Percentiles rank a stretch among this genome's conserved stretches.
Evolutionary conservation across 1,140 invertebrate genomes (phyloP).

Genomic region (Belonocnema kinseyi): DNA sequence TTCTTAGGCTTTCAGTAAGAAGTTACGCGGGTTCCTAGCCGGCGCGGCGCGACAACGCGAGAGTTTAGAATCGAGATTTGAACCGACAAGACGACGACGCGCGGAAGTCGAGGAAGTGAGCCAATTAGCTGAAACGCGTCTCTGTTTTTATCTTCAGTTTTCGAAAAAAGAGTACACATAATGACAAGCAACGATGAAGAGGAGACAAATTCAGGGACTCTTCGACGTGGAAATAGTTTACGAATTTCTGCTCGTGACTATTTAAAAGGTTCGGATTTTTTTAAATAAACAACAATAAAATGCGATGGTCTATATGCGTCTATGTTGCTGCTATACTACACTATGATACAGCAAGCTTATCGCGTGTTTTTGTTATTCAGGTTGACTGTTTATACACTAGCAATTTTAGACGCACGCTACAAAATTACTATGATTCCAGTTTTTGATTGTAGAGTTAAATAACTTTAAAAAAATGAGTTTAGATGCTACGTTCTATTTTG

Average conservation of each 20-base stretch:
- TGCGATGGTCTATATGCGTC: too few relatives aligned
- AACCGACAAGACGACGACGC: slow-evolving; percentile 34
- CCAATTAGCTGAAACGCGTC: slow-evolving; percentile 8
- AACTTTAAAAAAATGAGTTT: too few relatives aligned
- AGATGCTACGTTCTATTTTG: too few relatives aligned
- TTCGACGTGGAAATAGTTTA: slow-evolving; percentile 43
- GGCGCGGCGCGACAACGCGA: neutral
- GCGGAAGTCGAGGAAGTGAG: slow-evolving; percentile 19
- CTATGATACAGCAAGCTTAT: too few relatives aligned
- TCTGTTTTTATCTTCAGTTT: neutral
- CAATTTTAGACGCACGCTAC: too few relatives aligned
- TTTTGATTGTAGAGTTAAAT: too few relatives aligned
- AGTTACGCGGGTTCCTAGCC: slow-evolving; percentile 18
- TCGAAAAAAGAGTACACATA: neutral
- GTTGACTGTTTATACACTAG: neutral
- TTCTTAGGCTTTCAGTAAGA: neutral
- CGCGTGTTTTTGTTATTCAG: too few relatives aligned
- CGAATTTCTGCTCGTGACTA: slow-evolving; percentile 30
- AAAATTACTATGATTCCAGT: too few relatives aligned
- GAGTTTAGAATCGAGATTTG: too few relatives aligned
- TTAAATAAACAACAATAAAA: neutral
- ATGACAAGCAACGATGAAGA: slow-evolving; percentile 37
- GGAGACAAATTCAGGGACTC: slow-evolving; percentile 7
- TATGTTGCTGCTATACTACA: too few relatives aligned
- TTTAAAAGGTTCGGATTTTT: slow-evolving; percentile 35